A percentile compares a stretch with the other conserved stretches of the same genome.
Conservation (phyloP, 2,888 invertebrate genomes). For the Prosapia bicincta region DNA sequence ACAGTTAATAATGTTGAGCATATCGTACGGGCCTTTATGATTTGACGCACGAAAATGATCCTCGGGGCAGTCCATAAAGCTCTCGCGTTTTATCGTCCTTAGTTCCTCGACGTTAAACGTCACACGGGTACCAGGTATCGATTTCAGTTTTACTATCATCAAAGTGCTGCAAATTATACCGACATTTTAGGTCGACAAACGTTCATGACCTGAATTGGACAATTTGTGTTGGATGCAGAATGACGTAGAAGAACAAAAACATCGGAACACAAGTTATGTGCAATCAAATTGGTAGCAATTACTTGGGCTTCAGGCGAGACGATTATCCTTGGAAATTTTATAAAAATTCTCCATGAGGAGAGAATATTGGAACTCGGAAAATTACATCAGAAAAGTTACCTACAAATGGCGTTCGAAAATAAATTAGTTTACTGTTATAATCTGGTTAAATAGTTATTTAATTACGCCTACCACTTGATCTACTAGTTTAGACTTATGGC, state of each 20-base stretch:
- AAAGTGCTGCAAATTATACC: constrained; percentile 19
- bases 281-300: too few species aligned
- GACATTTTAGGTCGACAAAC: neutral
- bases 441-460: too few species aligned
- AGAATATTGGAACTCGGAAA: too few species aligned
- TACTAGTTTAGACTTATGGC: too few species aligned
- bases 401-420: too few species aligned
- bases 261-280: too few species aligned
- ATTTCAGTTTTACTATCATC: constrained; percentile 24
- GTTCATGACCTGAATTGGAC: neutral
- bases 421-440: too few species aligned
- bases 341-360: too few species aligned
- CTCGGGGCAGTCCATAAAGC: neutral
- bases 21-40: neutral
- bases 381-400: too few species aligned
- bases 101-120: neutral
- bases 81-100: neutral
- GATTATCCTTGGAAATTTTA: too few species aligned
- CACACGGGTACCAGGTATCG: constrained; percentile 4
- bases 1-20: neutral
- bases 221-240: neutral
- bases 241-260: neutral
- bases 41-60: neutral
- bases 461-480: too few species aligned
- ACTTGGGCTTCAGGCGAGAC: too few species aligned